Conservation (phyloP, 2,888 invertebrate genomes). For the Drosophila fungiperda region DNA sequence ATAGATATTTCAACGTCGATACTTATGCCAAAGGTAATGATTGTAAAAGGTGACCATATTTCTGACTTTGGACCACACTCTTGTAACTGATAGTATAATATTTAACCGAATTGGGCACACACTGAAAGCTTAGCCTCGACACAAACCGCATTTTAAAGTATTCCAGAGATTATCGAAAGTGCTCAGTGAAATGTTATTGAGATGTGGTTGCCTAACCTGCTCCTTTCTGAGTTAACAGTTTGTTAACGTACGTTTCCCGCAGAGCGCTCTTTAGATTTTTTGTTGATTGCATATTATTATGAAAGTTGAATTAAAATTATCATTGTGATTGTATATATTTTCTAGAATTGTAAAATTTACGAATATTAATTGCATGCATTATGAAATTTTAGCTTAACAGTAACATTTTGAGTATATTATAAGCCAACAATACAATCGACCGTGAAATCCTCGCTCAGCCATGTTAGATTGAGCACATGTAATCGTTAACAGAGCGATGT, state of each 20-base stretch:
- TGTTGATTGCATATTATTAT: not conserved
- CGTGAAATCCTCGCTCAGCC: not conserved
- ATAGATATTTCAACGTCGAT: not conserved
- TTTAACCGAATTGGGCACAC: not conserved
- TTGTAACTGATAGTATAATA: not conserved
- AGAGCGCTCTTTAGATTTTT: not conserved
- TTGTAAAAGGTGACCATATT: not conserved
- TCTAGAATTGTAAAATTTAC: too few relatives aligned
- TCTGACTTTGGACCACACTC: not conserved
- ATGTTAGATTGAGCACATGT: conserved; percentile 1
- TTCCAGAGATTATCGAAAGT: not conserved
- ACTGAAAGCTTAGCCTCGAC: conserved; percentile 2
- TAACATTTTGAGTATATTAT: conserved; percentile 14
- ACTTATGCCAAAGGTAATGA: not conserved
- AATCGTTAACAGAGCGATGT: conserved; percentile 35
- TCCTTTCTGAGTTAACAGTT: conserved; percentile 9
- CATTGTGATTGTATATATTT: not conserved
- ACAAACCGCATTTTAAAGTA: not conserved
- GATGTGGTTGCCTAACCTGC: not conserved
- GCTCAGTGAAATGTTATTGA: not conserved
- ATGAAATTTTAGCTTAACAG: not conserved
- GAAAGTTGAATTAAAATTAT: not conserved
- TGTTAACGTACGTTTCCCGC: not conserved
- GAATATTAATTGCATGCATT: not conserved
- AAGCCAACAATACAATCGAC: not conserved